Percentiles rank a stretch among this genome's conserved stretches.
These are phyloP conservation scores for Mycalesis mineus DNA, from an alignment of 2,888 invertebrate species.

Conservation along the genomic window DNA sequence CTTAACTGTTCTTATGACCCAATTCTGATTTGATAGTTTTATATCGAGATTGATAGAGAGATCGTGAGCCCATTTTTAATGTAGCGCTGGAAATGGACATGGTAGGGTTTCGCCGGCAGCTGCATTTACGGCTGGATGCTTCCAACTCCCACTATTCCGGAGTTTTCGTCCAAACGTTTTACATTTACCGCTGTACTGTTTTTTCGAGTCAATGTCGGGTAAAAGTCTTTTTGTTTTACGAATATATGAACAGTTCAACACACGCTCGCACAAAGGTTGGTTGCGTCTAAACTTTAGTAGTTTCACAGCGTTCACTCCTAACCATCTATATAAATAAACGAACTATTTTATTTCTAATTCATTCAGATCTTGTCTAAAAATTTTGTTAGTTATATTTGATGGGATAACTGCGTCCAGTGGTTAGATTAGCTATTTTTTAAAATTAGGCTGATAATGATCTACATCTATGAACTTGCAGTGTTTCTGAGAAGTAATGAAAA, in stretches of 20 bases:
- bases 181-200: conserved; percentile 31
- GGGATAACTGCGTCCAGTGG: too few relatives aligned
- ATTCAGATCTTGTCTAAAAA: too few relatives aligned
- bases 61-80: not conserved
- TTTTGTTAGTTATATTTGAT: too few relatives aligned
- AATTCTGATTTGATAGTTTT: not conserved
- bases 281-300: conserved; percentile 1
- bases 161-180: conserved; percentile 34
- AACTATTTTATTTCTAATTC: too few relatives aligned
- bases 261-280: conserved; percentile 15
- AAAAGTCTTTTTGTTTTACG: conserved; percentile 30
- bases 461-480: too few relatives aligned
- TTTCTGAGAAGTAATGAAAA: too few relatives aligned
- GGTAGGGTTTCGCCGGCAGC: not conserved
- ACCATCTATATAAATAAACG: too few relatives aligned
- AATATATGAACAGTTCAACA: conserved; percentile 24
- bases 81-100: not conserved
- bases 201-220: conserved; percentile 27
- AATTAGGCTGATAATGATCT: too few relatives aligned
- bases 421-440: too few relatives aligned
- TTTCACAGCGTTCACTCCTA: not conserved
- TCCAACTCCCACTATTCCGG: not conserved
- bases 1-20: not conserved
- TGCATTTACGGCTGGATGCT: not conserved
- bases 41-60: not conserved